phyloP scores from a whole-genome alignment of 2,888 invertebrate species.

The Venusia cambrica region DNA sequence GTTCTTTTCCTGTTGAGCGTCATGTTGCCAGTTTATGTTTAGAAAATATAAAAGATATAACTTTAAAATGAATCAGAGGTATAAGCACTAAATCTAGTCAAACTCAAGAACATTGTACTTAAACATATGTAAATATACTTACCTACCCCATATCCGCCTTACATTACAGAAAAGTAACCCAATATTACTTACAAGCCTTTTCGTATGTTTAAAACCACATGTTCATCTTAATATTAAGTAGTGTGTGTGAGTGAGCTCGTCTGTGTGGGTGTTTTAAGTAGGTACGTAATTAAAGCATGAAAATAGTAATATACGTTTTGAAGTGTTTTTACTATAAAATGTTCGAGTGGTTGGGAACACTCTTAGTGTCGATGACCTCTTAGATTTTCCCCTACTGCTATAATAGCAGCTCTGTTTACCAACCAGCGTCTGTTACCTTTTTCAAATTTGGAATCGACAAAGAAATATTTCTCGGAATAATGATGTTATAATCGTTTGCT shows the following conservation, averaged over 20 bases:
- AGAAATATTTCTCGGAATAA: constrained; percentile 38
- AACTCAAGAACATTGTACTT: constrained; percentile 15
- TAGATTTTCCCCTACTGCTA: constrained; percentile 60
- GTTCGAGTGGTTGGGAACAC: constrained; percentile 74
- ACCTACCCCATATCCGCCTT: constrained; percentile 20
- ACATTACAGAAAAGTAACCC: constrained; percentile 53
- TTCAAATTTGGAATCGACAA: constrained; percentile 41
- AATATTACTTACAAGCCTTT: constrained; percentile 49
- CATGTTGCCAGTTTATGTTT: constrained; percentile 57
- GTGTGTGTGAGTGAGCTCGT: constrained; percentile 40
- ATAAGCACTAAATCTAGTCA: not conserved
- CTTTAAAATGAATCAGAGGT: not conserved
- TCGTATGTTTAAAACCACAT: constrained; percentile 61
- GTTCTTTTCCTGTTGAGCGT: constrained; percentile 64
- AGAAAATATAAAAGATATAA: constrained; percentile 60
- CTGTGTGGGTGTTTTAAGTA: constrained; percentile 60
- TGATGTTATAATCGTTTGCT: constrained; percentile 29
- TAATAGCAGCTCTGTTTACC: constrained; percentile 70
- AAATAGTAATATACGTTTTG: constrained; percentile 79
- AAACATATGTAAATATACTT: too few relatives aligned
- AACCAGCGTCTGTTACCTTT: constrained; percentile 57
- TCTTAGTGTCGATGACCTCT: constrained; percentile 62
- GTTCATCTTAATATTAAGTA: constrained; percentile 65
- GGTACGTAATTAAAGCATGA: constrained; percentile 76
- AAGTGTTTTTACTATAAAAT: constrained; percentile 80